Percentiles rank a stretch among this genome's conserved stretches.
These are phyloP conservation scores for Neolamprologus tretocephalus DNA, from an alignment of 2,113 vertebrate genomes.

Conservation along the genomic window DNA sequence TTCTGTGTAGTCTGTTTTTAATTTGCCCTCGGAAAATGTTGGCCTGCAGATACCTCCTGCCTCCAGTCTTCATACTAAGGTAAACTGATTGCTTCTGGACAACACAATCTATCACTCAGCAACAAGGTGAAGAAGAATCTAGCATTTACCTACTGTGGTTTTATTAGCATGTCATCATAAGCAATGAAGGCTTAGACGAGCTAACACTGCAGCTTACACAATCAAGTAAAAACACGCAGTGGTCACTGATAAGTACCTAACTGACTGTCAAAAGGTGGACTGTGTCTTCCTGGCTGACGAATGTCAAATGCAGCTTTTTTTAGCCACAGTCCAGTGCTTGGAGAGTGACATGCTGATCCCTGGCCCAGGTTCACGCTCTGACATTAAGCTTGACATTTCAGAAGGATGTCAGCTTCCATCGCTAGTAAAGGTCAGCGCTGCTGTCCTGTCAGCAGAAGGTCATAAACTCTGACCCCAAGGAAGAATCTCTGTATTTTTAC, in stretches of 20 bases:
- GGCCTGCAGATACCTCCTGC: background rate
- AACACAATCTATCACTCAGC: background rate
- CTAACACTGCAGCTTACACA: background rate
- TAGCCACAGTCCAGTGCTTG: background rate
- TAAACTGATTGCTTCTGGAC: background rate
- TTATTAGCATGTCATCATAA: background rate
- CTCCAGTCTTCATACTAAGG: background rate
- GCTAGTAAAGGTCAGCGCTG: slow-evolving; percentile 41
- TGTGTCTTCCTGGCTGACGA: background rate
- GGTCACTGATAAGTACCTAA: background rate
- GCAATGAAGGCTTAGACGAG: background rate
- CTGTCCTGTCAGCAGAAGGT: slow-evolving; percentile 43
- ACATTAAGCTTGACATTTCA: slow-evolving; percentile 69
- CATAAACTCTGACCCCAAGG: slow-evolving; percentile 20
- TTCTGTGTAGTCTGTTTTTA: background rate
- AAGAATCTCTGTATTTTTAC: background rate
- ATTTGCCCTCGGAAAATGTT: background rate
- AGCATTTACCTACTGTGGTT: background rate
- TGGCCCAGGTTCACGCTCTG: slow-evolving; percentile 30
- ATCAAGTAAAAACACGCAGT: background rate
- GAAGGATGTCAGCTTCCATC: slow-evolving; percentile 30
- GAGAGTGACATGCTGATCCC: slow-evolving; percentile 25
- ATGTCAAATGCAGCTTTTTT: slow-evolving; percentile 17
- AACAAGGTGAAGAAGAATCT: background rate
- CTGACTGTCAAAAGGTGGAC: background rate